Conservation (phyloP, 2,888 invertebrate genomes). For the Diarsia brunnea region DNA sequence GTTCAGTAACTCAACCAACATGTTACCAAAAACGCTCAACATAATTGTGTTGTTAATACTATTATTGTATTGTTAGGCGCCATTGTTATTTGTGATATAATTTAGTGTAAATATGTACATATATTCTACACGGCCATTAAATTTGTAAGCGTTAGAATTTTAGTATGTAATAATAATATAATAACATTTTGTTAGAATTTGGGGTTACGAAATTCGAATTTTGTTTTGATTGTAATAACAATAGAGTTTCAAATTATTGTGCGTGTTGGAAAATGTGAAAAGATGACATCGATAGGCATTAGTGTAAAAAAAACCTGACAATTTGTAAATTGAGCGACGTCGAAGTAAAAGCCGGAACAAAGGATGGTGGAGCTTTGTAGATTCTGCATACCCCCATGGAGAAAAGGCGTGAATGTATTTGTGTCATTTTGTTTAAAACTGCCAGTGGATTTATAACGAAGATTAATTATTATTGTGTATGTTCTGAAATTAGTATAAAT, state of each 20-base stretch:
- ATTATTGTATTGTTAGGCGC: conserved; percentile 35
- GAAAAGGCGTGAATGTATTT: too few species aligned
- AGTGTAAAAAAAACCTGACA: too few species aligned
- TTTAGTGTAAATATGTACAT: conserved; percentile 65
- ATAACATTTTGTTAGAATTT: conserved; percentile 25
- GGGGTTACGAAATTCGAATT: conserved; percentile 3
- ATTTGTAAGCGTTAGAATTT: conserved; percentile 43
- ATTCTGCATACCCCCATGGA: too few species aligned
- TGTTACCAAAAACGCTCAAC: conserved; percentile 33
- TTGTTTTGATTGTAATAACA: conserved; percentile 10
- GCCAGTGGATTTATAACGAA: not conserved
- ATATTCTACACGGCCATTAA: conserved; percentile 52
- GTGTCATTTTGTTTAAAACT: not conserved
- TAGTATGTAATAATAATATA: not conserved
- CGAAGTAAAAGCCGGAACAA: too few species aligned
- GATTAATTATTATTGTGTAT: not conserved
- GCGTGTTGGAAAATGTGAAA: not conserved
- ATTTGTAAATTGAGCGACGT: too few species aligned
- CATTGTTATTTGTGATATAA: conserved; percentile 46
- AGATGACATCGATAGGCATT: not conserved
- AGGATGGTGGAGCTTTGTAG: too few species aligned
- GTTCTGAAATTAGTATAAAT: too few species aligned
- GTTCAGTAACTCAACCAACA: conserved; percentile 34
- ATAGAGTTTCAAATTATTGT: conserved; percentile 11
- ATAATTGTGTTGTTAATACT: conserved; percentile 41